These are phyloP conservation scores for Stegodyphus dumicola DNA, from an alignment of 1,140 invertebrate species.

Conservation along the genomic window DNA sequence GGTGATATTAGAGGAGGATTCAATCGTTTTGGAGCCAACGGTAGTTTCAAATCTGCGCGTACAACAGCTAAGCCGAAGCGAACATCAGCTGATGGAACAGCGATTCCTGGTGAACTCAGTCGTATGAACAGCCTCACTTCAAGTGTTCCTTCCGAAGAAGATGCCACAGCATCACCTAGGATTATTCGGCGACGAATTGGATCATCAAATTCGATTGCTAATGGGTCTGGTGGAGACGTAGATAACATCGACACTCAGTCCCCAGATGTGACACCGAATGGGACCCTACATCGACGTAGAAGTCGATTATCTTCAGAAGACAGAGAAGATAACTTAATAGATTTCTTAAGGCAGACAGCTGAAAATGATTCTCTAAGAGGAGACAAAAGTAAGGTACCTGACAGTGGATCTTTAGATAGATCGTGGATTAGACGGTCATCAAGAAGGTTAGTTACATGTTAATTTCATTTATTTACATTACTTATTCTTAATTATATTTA, in stretches of 20 bases:
- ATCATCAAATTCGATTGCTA: constrained; percentile 63
- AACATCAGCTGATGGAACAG: constrained; percentile 6
- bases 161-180: constrained; percentile 63
- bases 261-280: constrained; percentile 87
- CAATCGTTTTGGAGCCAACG: constrained; percentile 40
- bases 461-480: too few species aligned
- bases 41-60: constrained; percentile 5
- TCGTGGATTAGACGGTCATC: constrained; percentile 86
- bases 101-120: constrained; percentile 1
- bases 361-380: constrained; percentile 79
- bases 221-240: constrained; percentile 70
- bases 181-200: constrained; percentile 72
- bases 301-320: constrained; percentile 85
- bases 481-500: too few species aligned
- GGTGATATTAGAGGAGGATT: constrained; percentile 77
- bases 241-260: constrained; percentile 65
- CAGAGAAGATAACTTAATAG: constrained; percentile 83
- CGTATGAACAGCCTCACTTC: constrained; percentile 67
- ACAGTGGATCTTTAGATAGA: constrained; percentile 77
- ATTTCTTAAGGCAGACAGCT: constrained; percentile 78
- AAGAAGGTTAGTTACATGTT: constrained; percentile 68
- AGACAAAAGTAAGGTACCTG: constrained; percentile 87
- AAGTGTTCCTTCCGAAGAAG: constrained; percentile 73
- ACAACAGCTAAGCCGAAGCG: constrained; percentile 15
- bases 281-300: constrained; percentile 81